These are phyloP conservation scores for Meles meles DNA, from an alignment of 2,113 vertebrate genomes.

Conservation along the genomic window DNA sequence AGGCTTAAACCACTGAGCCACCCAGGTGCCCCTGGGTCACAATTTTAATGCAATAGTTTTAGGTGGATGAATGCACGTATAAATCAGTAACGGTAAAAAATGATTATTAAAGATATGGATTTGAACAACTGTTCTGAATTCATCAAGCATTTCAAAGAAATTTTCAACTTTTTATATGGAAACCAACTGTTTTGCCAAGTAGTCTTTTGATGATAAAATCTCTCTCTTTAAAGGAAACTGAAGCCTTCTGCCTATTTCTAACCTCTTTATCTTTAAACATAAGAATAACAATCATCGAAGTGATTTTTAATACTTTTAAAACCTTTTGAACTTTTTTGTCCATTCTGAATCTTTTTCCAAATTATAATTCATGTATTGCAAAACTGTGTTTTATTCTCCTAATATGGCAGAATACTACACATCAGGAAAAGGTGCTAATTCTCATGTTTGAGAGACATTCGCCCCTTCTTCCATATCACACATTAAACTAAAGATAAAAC, in stretches of 20 bases:
- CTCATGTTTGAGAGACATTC: slow-evolving; percentile 26
- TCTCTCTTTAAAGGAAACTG: background rate
- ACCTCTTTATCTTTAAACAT: background rate
- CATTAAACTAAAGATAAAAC: slow-evolving; percentile 49
- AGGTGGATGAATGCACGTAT: background rate
- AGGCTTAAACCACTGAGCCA: too few species aligned
- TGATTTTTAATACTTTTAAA: background rate
- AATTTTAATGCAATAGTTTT: background rate
- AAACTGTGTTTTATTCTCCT: background rate
- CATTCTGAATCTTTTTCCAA: background rate
- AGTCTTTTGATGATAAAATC: background rate
- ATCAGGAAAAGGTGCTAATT: background rate
- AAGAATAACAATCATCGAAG: background rate
- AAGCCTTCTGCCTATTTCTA: background rate
- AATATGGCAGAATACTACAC: background rate
- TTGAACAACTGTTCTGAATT: slow-evolving; percentile 11
- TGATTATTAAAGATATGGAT: background rate
- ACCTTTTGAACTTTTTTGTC: background rate
- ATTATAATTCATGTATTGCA: background rate
- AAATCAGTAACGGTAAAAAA: background rate
- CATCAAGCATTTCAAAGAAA: background rate
- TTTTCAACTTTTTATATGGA: background rate
- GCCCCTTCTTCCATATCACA: background rate
- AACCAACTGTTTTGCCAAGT: background rate
- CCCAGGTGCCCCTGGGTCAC: too few species aligned